Percentiles rank a stretch among this genome's conserved stretches.
Evolutionary conservation across 2,113 vertebrate species (phyloP).

Genomic region (Cygnus atratus): DNA sequence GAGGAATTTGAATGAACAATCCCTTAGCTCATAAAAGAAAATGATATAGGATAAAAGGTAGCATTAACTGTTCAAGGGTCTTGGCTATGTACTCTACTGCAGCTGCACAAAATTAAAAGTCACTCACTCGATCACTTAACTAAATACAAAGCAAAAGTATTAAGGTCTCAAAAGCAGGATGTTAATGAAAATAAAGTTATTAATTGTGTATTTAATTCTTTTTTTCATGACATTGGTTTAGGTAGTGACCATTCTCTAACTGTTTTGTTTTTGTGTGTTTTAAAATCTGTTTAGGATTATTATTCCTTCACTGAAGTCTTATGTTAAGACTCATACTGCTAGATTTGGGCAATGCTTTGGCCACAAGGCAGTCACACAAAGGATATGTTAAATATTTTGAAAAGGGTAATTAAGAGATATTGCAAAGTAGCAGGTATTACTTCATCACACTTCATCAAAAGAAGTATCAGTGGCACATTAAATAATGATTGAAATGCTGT

Average conservation of each 20-base stretch:
- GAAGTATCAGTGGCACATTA: background rate
- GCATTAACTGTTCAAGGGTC: conserved; percentile 55
- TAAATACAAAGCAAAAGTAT: background rate
- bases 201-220: background rate
- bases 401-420: background rate
- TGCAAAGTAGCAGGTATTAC: background rate
- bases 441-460: background rate
- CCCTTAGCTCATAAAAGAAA: conserved; percentile 74
- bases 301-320: background rate
- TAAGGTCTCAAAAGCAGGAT: background rate
- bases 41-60: conserved; percentile 66
- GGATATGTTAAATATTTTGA: background rate
- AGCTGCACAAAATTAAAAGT: conserved; percentile 62
- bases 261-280: background rate
- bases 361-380: background rate
- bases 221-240: background rate
- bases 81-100: background rate
- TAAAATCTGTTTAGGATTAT: background rate
- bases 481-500: background rate
- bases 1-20: conserved; percentile 74
- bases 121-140: conserved; percentile 11
- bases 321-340: background rate
- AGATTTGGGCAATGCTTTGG: background rate
- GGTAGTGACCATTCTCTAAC: accelerated
- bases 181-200: background rate